Evolutionary conservation across 2,797 vertebrate species (phyloP).

Genomic region (Varecia variegata): DNA sequence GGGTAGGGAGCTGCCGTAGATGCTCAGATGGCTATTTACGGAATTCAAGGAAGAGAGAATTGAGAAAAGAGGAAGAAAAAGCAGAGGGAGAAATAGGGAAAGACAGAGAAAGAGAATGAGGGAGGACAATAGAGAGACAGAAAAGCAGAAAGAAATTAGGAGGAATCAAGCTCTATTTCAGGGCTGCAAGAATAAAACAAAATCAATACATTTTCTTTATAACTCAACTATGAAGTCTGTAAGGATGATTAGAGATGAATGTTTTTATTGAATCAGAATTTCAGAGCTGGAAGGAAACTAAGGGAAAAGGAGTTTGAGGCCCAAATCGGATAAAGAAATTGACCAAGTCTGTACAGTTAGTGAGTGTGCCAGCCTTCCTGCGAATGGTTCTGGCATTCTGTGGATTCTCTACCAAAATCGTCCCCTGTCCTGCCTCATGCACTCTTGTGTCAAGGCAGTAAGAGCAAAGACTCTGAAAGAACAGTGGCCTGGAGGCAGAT

Average conservation of each 20-base stretch:
- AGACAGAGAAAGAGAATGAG: not conserved
- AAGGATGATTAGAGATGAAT: not conserved
- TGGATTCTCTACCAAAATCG: accelerated
- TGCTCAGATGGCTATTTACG: not conserved
- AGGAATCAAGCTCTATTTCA: not conserved
- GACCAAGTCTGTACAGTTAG: not conserved
- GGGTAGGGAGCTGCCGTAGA: not conserved
- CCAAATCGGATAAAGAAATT: not conserved
- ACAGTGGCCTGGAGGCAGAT: not conserved
- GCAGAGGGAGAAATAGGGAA: not conserved
- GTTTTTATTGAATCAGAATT: not conserved
- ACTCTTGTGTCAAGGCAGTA: too few species aligned
- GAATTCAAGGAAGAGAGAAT: too few species aligned
- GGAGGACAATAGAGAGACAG: not conserved
- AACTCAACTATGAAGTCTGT: not conserved
- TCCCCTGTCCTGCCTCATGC: not conserved
- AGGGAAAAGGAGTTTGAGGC: not conserved
- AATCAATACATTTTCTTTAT: not conserved
- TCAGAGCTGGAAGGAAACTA: not conserved
- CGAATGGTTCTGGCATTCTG: not conserved
- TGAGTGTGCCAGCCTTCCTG: not conserved
- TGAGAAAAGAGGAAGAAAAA: not conserved
- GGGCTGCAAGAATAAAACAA: not conserved
- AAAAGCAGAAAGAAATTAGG: not conserved
- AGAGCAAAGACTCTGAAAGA: not conserved